Evolutionary conservation across 2,888 invertebrate species (phyloP), one percentile per base, ranked within the genome.

Genomic region (Drosophila tanythrix): DNA sequence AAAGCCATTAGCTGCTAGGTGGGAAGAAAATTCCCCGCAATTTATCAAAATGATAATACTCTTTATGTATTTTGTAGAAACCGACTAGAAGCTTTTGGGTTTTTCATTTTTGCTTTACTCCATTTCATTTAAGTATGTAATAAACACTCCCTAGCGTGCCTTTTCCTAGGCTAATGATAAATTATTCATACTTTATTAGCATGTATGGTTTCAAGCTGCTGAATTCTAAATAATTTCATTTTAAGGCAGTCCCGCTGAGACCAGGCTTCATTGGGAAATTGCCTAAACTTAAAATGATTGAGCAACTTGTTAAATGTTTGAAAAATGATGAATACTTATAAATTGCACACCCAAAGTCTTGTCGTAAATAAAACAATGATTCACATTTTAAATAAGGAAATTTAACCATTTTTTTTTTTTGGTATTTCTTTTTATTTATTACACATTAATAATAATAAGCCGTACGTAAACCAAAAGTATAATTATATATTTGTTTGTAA

Each of bases 161-260:
- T 48, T 52, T 52, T 60, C 50, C 52, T 52, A 38, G 50, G 56
- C 36, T 51, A 59, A 81, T 81, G 72, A 59, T 81, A 80, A 86
- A 82, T 75, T 63, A 76, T 33, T 33, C 33, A 33, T 10, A 90
- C 74, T 74, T 79, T 70, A 76, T 60, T 79, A 70, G 71, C 76
- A 76, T 82, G 61, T 70, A 31, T 43, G 56, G 25, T 55, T 50
- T 43, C 55, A 27, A 29, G 48, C 51, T 73, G n/a, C 21, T 3
- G 46, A 33, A 33, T 29, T 29, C 38, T 50, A 60, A 40, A 63
- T 60, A 53, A 55, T 67, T 67, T 50, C 51, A n/a, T 46, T 53
- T 18, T 53, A 36, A 46, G 46, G 36, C 40, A 46, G 33, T 35
- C 21, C 38, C 31, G 64, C 52, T 40, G 59, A 48, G 48, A 53